phyloP scores from a whole-genome alignment of 2,888 invertebrate species.

The Rotaria magnacalcarata region DNA sequence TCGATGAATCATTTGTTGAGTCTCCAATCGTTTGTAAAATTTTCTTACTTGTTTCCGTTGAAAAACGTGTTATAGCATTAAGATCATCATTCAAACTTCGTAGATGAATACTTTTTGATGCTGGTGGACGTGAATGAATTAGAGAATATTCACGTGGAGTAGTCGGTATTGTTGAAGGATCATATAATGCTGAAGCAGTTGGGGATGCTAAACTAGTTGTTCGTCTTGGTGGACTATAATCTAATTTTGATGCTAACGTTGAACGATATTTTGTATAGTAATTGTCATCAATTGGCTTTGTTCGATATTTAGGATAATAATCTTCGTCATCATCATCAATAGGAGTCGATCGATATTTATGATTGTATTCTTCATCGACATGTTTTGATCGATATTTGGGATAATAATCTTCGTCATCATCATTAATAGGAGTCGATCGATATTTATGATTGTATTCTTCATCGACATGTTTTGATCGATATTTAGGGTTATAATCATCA shows the following conservation, averaged over 20 bases:
- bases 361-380: background rate
- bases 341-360: background rate
- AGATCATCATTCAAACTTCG: slow-evolving; percentile 27
- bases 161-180: background rate
- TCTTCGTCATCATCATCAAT: background rate
- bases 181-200: slow-evolving; percentile 11
- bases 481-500: background rate
- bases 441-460: background rate
- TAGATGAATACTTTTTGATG: background rate
- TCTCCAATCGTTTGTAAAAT: background rate
- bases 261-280: slow-evolving; percentile 17
- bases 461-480: background rate
- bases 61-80: slow-evolving; percentile 15
- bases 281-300: background rate
- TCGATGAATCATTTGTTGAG: background rate
- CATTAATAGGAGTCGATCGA: background rate
- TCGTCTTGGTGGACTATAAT: slow-evolving; percentile 36
- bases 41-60: background rate
- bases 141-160: background rate
- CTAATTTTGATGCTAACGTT: background rate
- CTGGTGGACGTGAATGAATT: slow-evolving; percentile 2
- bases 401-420: too few relatives aligned
- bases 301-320: background rate
- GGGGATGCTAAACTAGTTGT: slow-evolving; percentile 3
- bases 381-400: background rate